These are phyloP conservation scores for Naso thynnoides DNA, from an alignment of 2,797 vertebrate species.

Conservation along the genomic window DNA sequence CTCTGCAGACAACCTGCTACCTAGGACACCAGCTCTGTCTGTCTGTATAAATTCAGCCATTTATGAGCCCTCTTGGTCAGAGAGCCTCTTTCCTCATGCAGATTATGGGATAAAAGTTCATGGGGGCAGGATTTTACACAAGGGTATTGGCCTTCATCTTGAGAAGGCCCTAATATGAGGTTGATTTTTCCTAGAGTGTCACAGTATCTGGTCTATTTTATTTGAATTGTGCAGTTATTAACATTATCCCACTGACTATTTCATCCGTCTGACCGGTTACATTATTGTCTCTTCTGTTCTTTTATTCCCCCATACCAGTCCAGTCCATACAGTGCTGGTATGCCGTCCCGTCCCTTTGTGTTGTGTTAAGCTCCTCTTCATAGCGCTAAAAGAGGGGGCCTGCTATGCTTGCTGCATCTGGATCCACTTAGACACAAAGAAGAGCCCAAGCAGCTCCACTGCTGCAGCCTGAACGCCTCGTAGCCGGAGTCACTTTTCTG, in stretches of 20 bases:
- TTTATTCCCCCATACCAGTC: background rate
- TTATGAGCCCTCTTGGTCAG: conserved; percentile 38
- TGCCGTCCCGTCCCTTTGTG: conserved; percentile 63
- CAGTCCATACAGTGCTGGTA: conserved; percentile 45
- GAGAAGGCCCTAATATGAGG: background rate
- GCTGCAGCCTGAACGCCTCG: conserved; percentile 54
- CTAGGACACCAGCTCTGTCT: conserved; percentile 64
- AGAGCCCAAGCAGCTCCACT: conserved; percentile 61
- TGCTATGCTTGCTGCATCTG: conserved; percentile 80
- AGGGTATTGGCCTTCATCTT: background rate
- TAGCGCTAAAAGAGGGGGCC: conserved; percentile 62
- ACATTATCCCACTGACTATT: background rate
- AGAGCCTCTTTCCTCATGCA: conserved; percentile 19
- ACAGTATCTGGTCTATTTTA: background rate
- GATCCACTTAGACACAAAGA: conserved; percentile 82
- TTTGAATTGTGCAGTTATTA: background rate
- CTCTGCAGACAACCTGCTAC: conserved; percentile 76
- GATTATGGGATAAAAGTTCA: conserved; percentile 13
- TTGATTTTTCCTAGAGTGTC: background rate
- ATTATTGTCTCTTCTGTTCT: conserved; percentile 15
- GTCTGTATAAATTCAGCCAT: conserved; percentile 38
- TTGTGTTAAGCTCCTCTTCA: conserved; percentile 67
- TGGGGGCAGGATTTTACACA: conserved; percentile 6
- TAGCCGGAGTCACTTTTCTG: conserved; percentile 64
- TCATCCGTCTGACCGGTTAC: conserved; percentile 2